Evolutionary conservation across 2,113 vertebrate species (phyloP).

Genomic region (Okapia johnstoni): DNA sequence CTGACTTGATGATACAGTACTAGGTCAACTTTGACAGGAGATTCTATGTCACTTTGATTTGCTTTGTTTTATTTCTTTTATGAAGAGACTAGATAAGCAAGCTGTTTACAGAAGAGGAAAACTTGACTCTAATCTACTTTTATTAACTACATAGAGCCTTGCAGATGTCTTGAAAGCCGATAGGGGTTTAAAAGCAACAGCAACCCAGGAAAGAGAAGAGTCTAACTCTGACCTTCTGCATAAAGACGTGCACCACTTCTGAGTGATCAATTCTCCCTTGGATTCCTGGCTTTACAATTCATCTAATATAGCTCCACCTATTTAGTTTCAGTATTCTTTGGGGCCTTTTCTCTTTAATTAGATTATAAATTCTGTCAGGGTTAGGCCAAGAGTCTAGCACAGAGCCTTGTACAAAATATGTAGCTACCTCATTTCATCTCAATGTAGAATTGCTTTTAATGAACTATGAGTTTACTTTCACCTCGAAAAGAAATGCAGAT

Average conservation of each 20-base stretch:
- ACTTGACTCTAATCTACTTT: constrained; percentile 35
- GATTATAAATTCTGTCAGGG: not conserved
- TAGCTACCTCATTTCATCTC: not conserved
- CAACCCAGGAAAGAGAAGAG: not conserved
- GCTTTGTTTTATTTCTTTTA: not conserved
- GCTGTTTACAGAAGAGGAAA: not conserved
- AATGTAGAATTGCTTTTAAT: not conserved
- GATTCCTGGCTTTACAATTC: not conserved
- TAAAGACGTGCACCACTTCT: not conserved
- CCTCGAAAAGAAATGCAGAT: not conserved
- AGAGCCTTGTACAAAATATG: not conserved
- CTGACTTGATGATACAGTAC: not conserved
- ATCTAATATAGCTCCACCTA: not conserved
- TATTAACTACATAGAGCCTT: constrained; percentile 19
- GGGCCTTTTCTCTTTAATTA: not conserved
- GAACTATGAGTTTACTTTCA: not conserved
- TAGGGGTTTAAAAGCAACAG: not conserved
- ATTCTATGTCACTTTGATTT: not conserved
- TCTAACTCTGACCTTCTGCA: not conserved
- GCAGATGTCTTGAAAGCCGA: constrained; percentile 5
- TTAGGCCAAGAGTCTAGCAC: not conserved
- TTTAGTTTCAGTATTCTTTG: not conserved
- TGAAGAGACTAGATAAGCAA: not conserved
- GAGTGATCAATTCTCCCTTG: not conserved
- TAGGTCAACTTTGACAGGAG: not conserved